phyloP scores from a whole-genome alignment of 1,140 invertebrate species.

The Pygmarrhopalites habei region DNA sequence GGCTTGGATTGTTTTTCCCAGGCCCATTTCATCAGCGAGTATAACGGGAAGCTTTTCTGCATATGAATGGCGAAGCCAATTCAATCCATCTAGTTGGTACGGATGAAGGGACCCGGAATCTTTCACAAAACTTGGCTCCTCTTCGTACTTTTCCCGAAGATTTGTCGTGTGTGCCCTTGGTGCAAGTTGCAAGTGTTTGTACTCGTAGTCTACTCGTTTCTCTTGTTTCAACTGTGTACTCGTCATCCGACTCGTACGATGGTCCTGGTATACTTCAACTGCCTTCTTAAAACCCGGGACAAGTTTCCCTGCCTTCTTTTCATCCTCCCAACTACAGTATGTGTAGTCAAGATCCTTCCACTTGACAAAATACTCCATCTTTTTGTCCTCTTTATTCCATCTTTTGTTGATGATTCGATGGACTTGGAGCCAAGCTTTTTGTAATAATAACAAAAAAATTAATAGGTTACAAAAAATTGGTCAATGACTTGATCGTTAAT shows the following conservation, averaged over 20 bases:
- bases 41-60: constrained; percentile 95
- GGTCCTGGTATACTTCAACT: constrained; percentile 91
- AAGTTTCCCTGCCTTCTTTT: constrained; percentile 59
- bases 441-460: too few relatives aligned
- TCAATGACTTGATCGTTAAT: too few relatives aligned
- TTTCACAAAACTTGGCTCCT: constrained; percentile 87
- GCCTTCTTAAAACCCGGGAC: constrained; percentile 77
- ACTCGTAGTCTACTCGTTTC: constrained; percentile 43
- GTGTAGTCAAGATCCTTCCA: constrained; percentile 98
- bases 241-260: too few relatives aligned
- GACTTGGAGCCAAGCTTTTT: constrained; percentile 92
- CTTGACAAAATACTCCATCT: constrained; percentile 87
- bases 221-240: too few relatives aligned
- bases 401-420: constrained; percentile 93
- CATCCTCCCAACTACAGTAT: constrained; percentile 94
- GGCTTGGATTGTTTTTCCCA: constrained; percentile 99
- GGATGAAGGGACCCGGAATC: constrained; percentile 93
- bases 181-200: constrained; percentile 70
- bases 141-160: constrained; percentile 89
- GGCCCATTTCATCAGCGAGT: constrained; percentile 98
- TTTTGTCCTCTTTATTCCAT: constrained; percentile 71
- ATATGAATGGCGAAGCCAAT: constrained; percentile 95
- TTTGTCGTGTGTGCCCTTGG: constrained; percentile 84
- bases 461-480: too few relatives aligned
- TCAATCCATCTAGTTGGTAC: constrained; percentile 91